Evolutionary conservation across 2,113 vertebrate genomes (phyloP), one percentile per base, ranked within the genome.

Genomic region (Girardinichthys multiradiatus): DNA sequence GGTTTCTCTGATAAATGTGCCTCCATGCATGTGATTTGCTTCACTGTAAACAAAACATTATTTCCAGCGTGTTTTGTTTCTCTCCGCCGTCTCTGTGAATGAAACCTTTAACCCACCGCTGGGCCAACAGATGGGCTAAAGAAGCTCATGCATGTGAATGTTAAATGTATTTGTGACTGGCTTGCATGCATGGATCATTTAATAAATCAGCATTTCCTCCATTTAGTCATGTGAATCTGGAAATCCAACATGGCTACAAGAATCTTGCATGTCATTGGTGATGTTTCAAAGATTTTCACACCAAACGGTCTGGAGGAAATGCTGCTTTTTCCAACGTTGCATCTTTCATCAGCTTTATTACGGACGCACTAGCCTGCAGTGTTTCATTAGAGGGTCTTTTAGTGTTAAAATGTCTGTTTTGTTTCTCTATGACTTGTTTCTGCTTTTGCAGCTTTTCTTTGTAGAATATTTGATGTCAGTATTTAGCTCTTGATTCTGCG

Each of bases 21-120:
- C 68, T 48, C 31, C 12, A 4, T 70, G 67, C 85, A 80, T 81
- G 76, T 83, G 81, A 83, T 75, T 19, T 79, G 63, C 60, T 60
- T 62, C 29, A 39, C 15, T 72, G 13, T 54, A n/a, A 54, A 54
- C 24, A n/a, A 24, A 54, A 54, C 19, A 45, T 45, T 45, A 45
- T 64, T 61, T 75, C 9, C 48, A 28, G 15, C 45, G 33, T 61
- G 2, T 58, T 33, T 35, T 59, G 26, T 57, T 31, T 70, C 15
- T 64, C 24, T 64, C 6, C 15, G 7, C 29, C 69, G 71, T 45
- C 26, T 37, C 17, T 30, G 33, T 51, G 45, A 68, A 48, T 58
- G 54, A 64, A n/a, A 0, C 21, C 45, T 24, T 68, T 14, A n/a
- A 31, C 59, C 21, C 17, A 21, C n/a, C 15, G 48, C 48, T 24